Conservation (phyloP, 2,113 vertebrate species). For the Pachyramphus minor region DNA sequence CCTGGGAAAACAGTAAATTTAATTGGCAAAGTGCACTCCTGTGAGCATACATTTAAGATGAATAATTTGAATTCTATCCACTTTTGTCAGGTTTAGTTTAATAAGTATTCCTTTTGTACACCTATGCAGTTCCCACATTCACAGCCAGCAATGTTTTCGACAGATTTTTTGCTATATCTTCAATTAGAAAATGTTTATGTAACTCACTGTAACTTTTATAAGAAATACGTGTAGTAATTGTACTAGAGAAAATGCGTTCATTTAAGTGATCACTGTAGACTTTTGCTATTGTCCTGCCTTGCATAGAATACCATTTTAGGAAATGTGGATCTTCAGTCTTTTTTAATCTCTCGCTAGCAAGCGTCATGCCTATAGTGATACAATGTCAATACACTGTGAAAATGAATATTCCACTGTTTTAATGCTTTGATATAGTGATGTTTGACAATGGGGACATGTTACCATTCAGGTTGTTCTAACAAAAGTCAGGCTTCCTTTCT, state of each 20-base stretch:
- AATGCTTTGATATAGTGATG: neutral
- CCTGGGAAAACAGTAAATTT: neutral
- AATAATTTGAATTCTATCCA: neutral
- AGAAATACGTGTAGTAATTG: rapidly evolving
- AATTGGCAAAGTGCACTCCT: neutral
- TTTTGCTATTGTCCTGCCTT: conserved; percentile 49
- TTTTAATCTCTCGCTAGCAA: conserved; percentile 31
- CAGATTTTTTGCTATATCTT: neutral
- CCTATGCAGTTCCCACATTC: neutral
- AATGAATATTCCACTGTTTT: neutral
- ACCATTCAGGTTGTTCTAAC: neutral
- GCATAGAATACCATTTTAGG: conserved; percentile 26
- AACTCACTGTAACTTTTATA: neutral
- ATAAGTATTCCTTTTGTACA: neutral
- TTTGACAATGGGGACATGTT: neutral
- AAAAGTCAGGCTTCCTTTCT: neutral
- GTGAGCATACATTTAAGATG: neutral
- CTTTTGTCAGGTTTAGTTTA: neutral
- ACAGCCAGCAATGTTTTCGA: neutral
- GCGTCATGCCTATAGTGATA: conserved; percentile 1
- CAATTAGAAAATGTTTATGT: neutral
- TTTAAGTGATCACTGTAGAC: conserved; percentile 27
- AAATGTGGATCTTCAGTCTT: neutral
- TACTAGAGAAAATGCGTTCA: conserved; percentile 1
- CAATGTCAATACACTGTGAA: neutral